Base-by-base conservation (phyloP, 2,113 vertebrate species). In the Heterotilapia buettikoferi region DNA sequence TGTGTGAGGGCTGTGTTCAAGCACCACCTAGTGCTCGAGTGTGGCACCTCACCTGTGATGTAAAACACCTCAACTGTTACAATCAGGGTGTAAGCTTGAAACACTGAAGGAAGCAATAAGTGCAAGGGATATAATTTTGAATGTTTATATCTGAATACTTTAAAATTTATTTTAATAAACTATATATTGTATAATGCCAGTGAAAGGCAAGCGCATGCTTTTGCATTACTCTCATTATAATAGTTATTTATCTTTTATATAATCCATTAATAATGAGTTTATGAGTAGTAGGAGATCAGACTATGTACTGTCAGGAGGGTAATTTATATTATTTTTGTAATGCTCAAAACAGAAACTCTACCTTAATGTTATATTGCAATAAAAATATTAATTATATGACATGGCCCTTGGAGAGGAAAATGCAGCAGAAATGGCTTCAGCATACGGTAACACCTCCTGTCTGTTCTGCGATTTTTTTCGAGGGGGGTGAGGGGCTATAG, bases 21-120 rank as follows among this genome's bases (percentile, higher is more conserved):
- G 96, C 96, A 96, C 97, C 97, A 97, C 95, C 97, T 97, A 97
- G 96, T 97, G 97, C 92, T 91, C 40, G 13, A 76, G 76, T 47
- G 81, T 38, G 92, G 94, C 93, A 95, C 86, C 89, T 95, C 93
- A 94, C 89, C 93, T 95, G 91, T 90, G 81, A 86, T 80, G 53
- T 21, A 50, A 86, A 90, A 61, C 45, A 92, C 73, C 87, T 89
- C 84, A 57, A 10, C 76, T 80, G 50, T 73, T 82, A 71, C 9
- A 85, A 38, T 9, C 18, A 76, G 68, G 14, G 21, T 26, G 43
- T 19, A 76, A 82, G 47, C 66, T 45, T 82, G n/a, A 80, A 56
- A 73, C 47, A 24, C 31, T n/a, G 18, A 7, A 36, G 11, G 38
- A 83, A 16, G 7, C 8, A 52, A 26, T 18, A 38, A 18, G n/a